These are phyloP conservation scores for Palythoa grandis DNA, from an alignment of 92 coral and sea anemone genomes.

Conservation along the genomic window DNA sequence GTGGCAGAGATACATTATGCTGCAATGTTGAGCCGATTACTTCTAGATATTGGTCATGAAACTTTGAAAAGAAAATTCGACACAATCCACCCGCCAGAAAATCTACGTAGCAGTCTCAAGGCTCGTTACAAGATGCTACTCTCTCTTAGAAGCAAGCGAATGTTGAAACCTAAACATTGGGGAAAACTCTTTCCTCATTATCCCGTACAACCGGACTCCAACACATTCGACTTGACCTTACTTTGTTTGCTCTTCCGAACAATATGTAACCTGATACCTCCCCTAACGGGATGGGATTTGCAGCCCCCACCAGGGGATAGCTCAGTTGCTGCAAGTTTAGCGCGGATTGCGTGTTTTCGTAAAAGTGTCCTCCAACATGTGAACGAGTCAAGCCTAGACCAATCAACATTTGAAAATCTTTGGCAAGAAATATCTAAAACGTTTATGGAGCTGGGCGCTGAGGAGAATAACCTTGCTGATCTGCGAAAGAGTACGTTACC, in stretches of 20 bases:
- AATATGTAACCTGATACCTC: conserved; percentile 34
- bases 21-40: conserved; percentile 4
- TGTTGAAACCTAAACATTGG: conserved; percentile 23
- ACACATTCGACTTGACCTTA: conserved; percentile 17
- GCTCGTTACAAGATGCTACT: conserved; percentile 30
- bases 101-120: conserved; percentile 17
- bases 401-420: conserved; percentile 14
- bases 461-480: conserved; percentile 19
- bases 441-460: conserved; percentile 25
- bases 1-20: conserved; percentile 8
- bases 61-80: conserved; percentile 9
- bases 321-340: conserved; percentile 35
- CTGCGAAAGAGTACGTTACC: not conserved
- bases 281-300: conserved; percentile 17
- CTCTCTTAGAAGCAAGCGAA: conserved; percentile 28
- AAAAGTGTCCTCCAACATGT: conserved; percentile 9
- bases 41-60: conserved; percentile 18
- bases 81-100: conserved; percentile 13
- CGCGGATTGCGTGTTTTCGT: conserved; percentile 7
- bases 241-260: conserved; percentile 30
- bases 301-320: conserved; percentile 8
- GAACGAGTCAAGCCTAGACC: conserved; percentile 5
- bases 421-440: conserved; percentile 24
- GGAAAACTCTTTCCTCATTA: conserved; percentile 35
- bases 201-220: conserved; percentile 37